Conservation (phyloP, 2,797 vertebrate species). For the Oreonectes daqikongensis region DNA sequence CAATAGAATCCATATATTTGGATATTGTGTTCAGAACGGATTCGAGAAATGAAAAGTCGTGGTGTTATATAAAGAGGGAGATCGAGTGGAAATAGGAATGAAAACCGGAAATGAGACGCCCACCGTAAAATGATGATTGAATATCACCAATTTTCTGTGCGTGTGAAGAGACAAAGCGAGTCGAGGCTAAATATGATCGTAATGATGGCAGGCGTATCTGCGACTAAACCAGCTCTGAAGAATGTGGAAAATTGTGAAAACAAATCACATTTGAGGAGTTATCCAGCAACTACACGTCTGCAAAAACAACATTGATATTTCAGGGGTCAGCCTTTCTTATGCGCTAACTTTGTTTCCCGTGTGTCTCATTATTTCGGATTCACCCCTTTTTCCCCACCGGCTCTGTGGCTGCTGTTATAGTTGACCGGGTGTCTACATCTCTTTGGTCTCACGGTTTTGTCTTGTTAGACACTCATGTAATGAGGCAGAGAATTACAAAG, state of each 20-base stretch:
- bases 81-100: not conserved
- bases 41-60: not conserved
- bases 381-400: not conserved
- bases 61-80: not conserved
- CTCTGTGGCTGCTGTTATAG: not conserved
- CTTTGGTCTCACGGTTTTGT: slow-evolving; percentile 2
- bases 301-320: slow-evolving; percentile 20
- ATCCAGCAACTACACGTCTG: not conserved
- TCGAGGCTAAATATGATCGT: not conserved
- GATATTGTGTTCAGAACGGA: slow-evolving; percentile 6
- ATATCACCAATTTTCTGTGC: not conserved
- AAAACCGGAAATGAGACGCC: not conserved
- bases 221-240: not conserved
- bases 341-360: slow-evolving; percentile 17
- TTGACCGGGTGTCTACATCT: slow-evolving; percentile 28
- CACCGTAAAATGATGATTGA: not conserved
- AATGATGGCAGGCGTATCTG: not conserved
- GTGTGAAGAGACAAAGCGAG: not conserved
- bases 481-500: slow-evolving; percentile 37
- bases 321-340: not conserved
- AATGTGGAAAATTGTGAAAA: not conserved
- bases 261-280: not conserved
- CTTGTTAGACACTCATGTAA: slow-evolving; percentile 44
- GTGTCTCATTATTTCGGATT: slow-evolving; percentile 36
- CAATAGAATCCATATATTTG: slow-evolving; percentile 5